Base-by-base conservation (phyloP, 2,888 invertebrate genomes). In the Ashinkailepas kermadecensis region DNA sequence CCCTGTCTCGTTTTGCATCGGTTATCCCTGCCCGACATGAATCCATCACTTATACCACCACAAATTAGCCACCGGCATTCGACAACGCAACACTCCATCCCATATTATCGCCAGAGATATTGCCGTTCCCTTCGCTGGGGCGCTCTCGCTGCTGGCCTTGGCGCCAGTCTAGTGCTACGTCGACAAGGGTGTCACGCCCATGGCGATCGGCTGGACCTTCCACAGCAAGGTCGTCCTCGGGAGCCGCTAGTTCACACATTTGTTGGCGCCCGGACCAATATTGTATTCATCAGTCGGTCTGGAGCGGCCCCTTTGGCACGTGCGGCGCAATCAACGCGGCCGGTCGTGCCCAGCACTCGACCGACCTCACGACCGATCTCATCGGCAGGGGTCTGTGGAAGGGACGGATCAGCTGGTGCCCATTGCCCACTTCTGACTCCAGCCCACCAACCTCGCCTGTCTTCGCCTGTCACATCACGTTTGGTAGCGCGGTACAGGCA, bases 161-260 rank as follows among this genome's bases (percentile, higher is more conserved):
- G 93, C 84, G 93, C 92, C 85, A 94, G 94, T 88, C 91, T 90
- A 91, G 87, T 90, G 92, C 89, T 89, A 91, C 89, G 86, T 88
- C 83, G 86, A 89, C 57, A 88, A 88, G 84, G 87, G 87, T n/a
- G 88, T 87, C 84, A 81, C 84, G 65, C 89, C 88, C 21, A 84
- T 88, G 57, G 85, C 84, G 79, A 86, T 88, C 81, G 84, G 84
- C 54, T 88, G 88, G 88, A 85, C 86, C 56, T 88, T 87, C 83
- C 86, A 88, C 83, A 87, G 87, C 8, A 82, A 85, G 39, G 84
- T 85, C 11, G 85, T 88, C 74, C 86, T 86, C 0, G 85, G 85
- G 64, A 81, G 81, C 13, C 74, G 78, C 62, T 85, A 84, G 70
- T 83, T 85, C 54, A 82, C 81, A 54, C n/a, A n/a, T 84, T 84